A percentile compares a stretch with the other conserved stretches of the same genome.
Evolutionary conservation across 2,888 invertebrate species (phyloP).

Genomic region (Eueremaeus valkanovi): DNA sequence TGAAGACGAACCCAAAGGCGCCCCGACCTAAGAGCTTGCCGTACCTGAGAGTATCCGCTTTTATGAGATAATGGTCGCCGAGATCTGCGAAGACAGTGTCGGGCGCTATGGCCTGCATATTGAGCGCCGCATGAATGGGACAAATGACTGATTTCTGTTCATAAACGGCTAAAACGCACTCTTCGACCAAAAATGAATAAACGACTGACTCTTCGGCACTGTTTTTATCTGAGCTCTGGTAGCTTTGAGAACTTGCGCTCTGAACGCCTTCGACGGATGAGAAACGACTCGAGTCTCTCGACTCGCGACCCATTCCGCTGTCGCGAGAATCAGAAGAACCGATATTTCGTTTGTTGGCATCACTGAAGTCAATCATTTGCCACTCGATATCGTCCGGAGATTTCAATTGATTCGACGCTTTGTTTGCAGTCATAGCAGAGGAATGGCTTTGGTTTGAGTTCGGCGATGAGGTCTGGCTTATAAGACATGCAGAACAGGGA

Average conservation of each 20-base stretch:
- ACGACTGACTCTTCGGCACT: not conserved
- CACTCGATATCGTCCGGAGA: conserved; percentile 17
- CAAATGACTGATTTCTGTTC: conserved; percentile 66
- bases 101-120: conserved; percentile 77
- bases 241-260: not conserved
- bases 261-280: conserved; percentile 9
- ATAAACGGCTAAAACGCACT: conserved; percentile 81
- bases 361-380: conserved; percentile 9
- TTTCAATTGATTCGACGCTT: not conserved
- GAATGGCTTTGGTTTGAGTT: not conserved
- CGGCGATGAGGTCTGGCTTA: conserved; percentile 42
- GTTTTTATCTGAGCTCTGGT: not conserved
- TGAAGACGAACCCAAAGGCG: conserved; percentile 94
- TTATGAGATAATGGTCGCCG: conserved; percentile 72
- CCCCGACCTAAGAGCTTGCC: conserved; percentile 76
- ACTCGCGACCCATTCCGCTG: conserved; percentile 17
- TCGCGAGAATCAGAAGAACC: conserved; percentile 23
- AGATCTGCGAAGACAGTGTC: conserved; percentile 90
- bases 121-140: conserved; percentile 70
- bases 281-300: conserved; percentile 10
- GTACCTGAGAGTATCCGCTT: conserved; percentile 72
- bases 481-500: conserved; percentile 82
- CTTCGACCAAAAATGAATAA: conserved; percentile 88
- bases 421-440: not conserved
- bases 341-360: not conserved